Conservation (phyloP, 2,797 vertebrate genomes). For the Leuciscus waleckii region DNA sequence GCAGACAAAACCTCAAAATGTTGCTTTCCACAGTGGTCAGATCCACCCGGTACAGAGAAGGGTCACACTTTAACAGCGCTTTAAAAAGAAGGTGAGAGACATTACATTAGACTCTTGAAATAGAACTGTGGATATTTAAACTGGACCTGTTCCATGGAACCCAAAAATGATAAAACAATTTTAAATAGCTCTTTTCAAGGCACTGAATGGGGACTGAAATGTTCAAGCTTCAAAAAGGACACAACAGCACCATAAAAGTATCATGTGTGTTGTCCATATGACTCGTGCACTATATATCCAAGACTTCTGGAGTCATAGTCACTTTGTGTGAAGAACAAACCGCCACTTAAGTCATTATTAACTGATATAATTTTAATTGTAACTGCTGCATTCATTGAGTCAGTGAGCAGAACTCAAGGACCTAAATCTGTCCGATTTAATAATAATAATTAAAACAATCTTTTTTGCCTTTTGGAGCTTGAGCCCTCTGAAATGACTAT, state of each 20-base stretch:
- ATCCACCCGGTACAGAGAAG: slow-evolving; percentile 72
- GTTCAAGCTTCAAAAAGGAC: neutral
- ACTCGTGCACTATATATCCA: neutral
- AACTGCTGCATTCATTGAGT: neutral
- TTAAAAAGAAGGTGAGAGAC: neutral
- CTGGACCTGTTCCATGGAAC: neutral
- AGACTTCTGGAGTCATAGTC: neutral
- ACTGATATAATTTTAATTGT: neutral
- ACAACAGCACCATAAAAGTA: neutral
- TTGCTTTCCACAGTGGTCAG: slow-evolving; percentile 81
- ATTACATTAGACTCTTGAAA: slow-evolving; percentile 10
- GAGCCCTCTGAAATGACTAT: neutral
- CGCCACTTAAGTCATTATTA: neutral
- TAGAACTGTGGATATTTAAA: neutral
- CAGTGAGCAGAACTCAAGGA: neutral
- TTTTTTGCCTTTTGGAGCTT: neutral
- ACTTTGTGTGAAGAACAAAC: neutral
- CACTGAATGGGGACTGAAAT: neutral
- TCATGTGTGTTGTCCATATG: neutral
- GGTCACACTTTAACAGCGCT: slow-evolving; percentile 76
- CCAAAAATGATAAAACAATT: neutral
- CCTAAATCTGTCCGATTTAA: neutral
- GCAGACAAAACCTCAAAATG: slow-evolving; percentile 76
- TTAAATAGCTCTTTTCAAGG: neutral
- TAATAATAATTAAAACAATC: neutral